phyloP scores from a whole-genome alignment of 2,888 invertebrate species.

The Eilema caniola region DNA sequence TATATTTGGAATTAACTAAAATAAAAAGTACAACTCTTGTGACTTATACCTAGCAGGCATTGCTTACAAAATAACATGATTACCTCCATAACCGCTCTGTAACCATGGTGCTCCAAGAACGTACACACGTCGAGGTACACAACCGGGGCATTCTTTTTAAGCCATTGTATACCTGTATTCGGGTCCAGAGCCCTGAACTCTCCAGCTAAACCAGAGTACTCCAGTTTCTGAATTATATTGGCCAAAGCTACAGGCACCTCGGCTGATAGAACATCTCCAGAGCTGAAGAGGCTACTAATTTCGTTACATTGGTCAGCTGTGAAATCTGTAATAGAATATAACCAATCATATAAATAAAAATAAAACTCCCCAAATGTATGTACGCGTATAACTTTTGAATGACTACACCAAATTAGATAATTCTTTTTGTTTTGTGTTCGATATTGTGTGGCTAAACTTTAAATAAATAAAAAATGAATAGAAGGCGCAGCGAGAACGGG shows the following conservation, averaged over 20 bases:
- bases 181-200: conserved; percentile 83
- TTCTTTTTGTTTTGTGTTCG: no score
- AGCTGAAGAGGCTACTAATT: conserved; percentile 89
- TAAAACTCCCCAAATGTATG: no score
- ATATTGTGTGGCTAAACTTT: no score
- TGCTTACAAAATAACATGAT: background rate
- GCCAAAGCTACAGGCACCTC: conserved; percentile 89
- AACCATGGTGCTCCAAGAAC: conserved; percentile 91
- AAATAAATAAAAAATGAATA: no score
- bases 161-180: conserved; percentile 86
- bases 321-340: conserved; percentile 83
- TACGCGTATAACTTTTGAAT: no score
- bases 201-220: conserved; percentile 72
- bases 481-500: no score
- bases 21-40: no score
- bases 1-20: no score
- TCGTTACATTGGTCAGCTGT: conserved; percentile 89
- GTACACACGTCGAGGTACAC: conserved; percentile 79
- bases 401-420: no score
- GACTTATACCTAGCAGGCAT: no score
- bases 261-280: conserved; percentile 91
- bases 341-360: no score
- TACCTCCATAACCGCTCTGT: conserved; percentile 89
- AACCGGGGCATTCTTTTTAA: conserved; percentile 82
- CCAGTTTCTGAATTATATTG: conserved; percentile 77